Evolutionary conservation across 2,797 vertebrate genomes (phyloP), one percentile per base, ranked within the genome.

Genomic region (Gymnodraco acuticeps): DNA sequence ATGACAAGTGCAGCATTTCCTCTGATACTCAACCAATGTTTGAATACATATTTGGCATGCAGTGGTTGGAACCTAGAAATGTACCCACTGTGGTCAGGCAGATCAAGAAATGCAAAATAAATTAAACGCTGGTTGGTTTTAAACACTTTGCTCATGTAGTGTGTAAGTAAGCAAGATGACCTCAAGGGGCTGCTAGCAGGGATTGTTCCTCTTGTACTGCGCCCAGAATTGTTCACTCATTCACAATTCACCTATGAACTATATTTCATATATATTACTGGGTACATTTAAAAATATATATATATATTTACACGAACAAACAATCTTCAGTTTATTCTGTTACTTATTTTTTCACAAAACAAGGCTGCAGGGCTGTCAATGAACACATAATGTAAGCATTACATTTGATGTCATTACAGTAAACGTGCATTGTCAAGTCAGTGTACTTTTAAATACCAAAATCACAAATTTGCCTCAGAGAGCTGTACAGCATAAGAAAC

Each of bases 1-100:
- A 33, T 74, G 74, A 85, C 82, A 53, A 58, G 55, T 41, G 27
- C 46, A 52, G 59, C 64, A 62, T 67, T 79, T 80, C 66, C 59
- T 61, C 71, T 77, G 73, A 65, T 78, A 72, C 69, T 72, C 50
- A 17, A 31, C 55, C 31, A 48, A 59, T 46, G 67, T 73, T 63
- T 75, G 74, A 80, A 73, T 65, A 27, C 62, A 75, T 53, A 72
- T 54, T 64, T 68, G 64, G 46, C 60, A 61, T 38, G n/a, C 23
- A 72, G 12, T 23, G 23, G 64, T 75, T 58, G 10, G 31, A 56
- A 54, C 38, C 50, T 13, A 17, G n/a, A 66, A 60, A 64, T 48
- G 15, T 45, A 51, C 43, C 55, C 0, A 2, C 19, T 27, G 46
- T 70, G 51, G 45, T 63, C 46, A 38, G n/a, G 12, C 45, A 33